Percentiles rank a stretch among this genome's conserved stretches.
These are phyloP conservation scores for Eueremaeus valkanovi DNA, from an alignment of 2,888 invertebrate species.

Conservation along the genomic window DNA sequence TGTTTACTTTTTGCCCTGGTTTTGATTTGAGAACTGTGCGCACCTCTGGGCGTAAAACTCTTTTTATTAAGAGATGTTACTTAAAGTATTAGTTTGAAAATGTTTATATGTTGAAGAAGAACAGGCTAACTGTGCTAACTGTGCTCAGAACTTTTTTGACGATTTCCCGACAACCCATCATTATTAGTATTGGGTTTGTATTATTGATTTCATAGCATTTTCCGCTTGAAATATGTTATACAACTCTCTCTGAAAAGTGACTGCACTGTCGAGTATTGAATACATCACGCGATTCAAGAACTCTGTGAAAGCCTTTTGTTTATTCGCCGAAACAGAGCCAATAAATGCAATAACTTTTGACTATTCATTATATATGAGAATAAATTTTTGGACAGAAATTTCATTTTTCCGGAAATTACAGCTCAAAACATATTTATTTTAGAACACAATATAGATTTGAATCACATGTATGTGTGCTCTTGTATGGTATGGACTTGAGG, in stretches of 20 bases:
- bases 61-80: slow-evolving; percentile 33
- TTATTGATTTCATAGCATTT: slow-evolving; percentile 9
- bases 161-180: neutral
- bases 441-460: neutral
- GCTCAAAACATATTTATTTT: neutral
- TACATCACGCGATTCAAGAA: slow-evolving; percentile 11
- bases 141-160: neutral
- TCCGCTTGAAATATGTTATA: slow-evolving; percentile 13
- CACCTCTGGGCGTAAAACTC: neutral
- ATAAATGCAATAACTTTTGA: neutral
- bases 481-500: neutral
- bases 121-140: neutral
- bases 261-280: neutral
- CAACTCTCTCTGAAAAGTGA: slow-evolving; percentile 23
- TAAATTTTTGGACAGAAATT: neutral
- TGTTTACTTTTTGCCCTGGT: no score
- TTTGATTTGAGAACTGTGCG: no score
- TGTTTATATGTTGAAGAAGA: neutral
- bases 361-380: neutral
- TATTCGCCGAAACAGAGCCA: neutral
- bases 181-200: neutral
- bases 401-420: neutral
- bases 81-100: slow-evolving; percentile 31
- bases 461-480: neutral
- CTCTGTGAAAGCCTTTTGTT: slow-evolving; percentile 8